Evolutionary conservation across 2,888 invertebrate species (phyloP).

Genomic region (Apamea sordens): DNA sequence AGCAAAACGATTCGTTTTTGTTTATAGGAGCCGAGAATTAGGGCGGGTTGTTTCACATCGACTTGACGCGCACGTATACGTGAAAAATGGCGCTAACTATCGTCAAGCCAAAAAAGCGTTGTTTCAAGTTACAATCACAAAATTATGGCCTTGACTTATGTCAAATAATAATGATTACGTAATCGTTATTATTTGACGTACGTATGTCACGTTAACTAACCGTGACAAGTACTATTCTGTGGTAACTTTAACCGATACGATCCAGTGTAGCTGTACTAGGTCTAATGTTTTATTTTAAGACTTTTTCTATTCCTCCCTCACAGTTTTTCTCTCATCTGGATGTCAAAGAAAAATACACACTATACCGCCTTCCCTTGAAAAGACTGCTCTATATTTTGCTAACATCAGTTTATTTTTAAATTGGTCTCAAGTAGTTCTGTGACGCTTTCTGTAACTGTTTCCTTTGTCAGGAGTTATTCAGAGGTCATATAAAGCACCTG

Average conservation of each 20-base stretch:
- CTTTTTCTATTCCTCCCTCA: slow-evolving; percentile 4
- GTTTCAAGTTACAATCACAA: too few species aligned
- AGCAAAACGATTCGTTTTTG: background rate
- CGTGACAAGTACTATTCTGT: background rate
- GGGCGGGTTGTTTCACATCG: too few species aligned
- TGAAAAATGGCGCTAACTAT: too few species aligned
- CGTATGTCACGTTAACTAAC: too few species aligned
- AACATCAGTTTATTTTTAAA: slow-evolving; percentile 32
- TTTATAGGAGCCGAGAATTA: background rate
- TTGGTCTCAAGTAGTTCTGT: slow-evolving; percentile 2
- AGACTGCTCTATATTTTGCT: slow-evolving; percentile 21
- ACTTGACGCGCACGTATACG: too few species aligned
- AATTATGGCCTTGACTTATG: too few species aligned
- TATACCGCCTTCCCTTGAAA: slow-evolving; percentile 8
- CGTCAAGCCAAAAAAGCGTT: too few species aligned
- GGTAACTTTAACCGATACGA: background rate
- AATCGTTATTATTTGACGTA: too few species aligned
- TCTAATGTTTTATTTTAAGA: slow-evolving; percentile 17
- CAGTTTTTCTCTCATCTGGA: background rate
- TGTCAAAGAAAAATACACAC: slow-evolving; percentile 48
- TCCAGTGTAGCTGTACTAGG: background rate
- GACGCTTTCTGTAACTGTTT: background rate
- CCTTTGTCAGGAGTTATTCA: slow-evolving; percentile 1
- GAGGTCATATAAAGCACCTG: background rate
- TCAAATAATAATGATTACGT: too few species aligned